Evolutionary conservation across 2,888 invertebrate genomes (phyloP).

Genomic region (Tortrix viridana): DNA sequence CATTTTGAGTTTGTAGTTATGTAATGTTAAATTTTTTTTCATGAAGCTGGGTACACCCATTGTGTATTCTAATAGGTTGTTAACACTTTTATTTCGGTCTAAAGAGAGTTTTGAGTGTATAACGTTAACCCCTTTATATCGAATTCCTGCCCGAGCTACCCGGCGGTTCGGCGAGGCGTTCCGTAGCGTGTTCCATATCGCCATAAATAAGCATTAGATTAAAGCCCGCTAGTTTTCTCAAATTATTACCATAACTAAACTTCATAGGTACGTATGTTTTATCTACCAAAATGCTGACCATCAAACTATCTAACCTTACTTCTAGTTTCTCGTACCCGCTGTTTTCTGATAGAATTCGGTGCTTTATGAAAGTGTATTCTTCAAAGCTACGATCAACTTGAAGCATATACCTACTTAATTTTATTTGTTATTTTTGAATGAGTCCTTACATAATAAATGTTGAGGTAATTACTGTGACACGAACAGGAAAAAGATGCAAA

Average conservation of each 20-base stretch:
- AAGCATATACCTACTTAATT: too few relatives aligned
- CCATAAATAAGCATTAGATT: background rate
- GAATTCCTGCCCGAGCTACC: constrained; percentile 3
- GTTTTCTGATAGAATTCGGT: too few relatives aligned
- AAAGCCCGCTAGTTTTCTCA: background rate
- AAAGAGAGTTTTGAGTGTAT: background rate
- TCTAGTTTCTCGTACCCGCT: too few relatives aligned
- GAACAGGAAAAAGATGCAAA: too few relatives aligned
- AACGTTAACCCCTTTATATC: background rate
- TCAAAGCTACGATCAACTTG: too few relatives aligned
- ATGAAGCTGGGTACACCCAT: constrained; percentile 9
- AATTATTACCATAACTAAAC: too few relatives aligned
- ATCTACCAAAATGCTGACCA: background rate
- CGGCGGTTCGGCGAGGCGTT: constrained; percentile 11
- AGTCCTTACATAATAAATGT: too few relatives aligned
- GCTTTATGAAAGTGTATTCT: too few relatives aligned
- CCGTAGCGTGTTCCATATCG: constrained; percentile 13
- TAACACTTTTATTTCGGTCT: background rate
- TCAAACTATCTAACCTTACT: too few relatives aligned
- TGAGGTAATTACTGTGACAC: too few relatives aligned
- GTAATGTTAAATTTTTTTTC: constrained; percentile 43
- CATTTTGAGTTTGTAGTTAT: constrained; percentile 53
- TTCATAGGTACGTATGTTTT: background rate
- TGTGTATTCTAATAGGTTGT: background rate
- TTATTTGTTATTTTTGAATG: too few relatives aligned